These are phyloP conservation scores for Hoplias malabaricus DNA, from an alignment of 2,113 vertebrate species.

Conservation along the genomic window DNA sequence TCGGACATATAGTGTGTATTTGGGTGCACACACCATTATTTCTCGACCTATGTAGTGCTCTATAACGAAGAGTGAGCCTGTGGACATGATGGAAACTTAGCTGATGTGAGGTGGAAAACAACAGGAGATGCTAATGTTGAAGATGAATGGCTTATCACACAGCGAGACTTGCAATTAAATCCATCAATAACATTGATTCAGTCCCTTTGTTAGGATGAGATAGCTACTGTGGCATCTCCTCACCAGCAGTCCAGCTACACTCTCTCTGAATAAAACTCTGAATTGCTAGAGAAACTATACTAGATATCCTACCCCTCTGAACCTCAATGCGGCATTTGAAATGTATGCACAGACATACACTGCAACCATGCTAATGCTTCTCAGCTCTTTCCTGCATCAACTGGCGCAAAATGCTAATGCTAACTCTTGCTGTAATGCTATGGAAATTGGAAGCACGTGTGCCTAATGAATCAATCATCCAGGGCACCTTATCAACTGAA, in stretches of 20 bases:
- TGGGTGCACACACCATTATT: background rate
- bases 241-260: background rate
- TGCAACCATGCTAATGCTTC: background rate
- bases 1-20: background rate
- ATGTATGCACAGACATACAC: background rate
- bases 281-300: background rate
- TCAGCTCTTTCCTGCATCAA: background rate
- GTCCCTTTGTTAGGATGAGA: background rate
- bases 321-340: background rate
- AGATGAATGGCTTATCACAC: constrained; percentile 19
- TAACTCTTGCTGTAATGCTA: constrained; percentile 60
- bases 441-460: constrained; percentile 70
- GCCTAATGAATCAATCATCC: constrained; percentile 76
- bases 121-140: constrained; percentile 23
- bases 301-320: background rate
- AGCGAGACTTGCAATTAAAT: constrained; percentile 9
- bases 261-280: background rate
- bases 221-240: background rate
- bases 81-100: background rate
- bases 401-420: background rate
- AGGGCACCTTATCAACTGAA: constrained; percentile 75
- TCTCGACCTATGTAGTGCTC: background rate
- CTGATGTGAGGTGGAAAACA: background rate
- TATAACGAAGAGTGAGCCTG: background rate
- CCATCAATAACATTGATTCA: background rate